phyloP scores from a whole-genome alignment of 2,888 invertebrate genomes.

The Kuschelorhynchus macadamiae region DNA sequence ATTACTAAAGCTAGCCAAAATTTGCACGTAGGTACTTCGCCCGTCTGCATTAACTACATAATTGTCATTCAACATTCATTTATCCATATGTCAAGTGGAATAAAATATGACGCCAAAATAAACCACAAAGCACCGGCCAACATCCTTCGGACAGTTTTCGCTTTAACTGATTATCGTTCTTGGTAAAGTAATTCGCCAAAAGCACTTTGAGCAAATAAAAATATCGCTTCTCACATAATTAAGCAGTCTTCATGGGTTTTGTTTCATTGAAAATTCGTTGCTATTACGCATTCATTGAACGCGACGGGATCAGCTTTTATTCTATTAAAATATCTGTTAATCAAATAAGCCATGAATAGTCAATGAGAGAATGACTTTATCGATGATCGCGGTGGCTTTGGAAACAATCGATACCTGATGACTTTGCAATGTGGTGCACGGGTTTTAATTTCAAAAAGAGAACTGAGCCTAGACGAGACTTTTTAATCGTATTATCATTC shows the following conservation, averaged over 20 bases:
- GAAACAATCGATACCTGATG: slow-evolving; percentile 57
- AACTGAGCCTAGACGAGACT: slow-evolving; percentile 28
- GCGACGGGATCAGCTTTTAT: slow-evolving; percentile 56
- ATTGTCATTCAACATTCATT: slow-evolving; percentile 25
- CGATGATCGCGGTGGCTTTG: slow-evolving; percentile 57
- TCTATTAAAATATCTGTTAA: slow-evolving; percentile 62
- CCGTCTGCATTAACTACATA: slow-evolving; percentile 24
- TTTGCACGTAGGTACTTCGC: slow-evolving; percentile 28
- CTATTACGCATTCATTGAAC: slow-evolving; percentile 53
- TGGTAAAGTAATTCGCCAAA: slow-evolving; percentile 29
- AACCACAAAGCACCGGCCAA: slow-evolving; percentile 34
- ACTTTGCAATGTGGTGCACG: slow-evolving; percentile 55
- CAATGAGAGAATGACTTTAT: slow-evolving; percentile 59
- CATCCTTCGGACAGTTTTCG: slow-evolving; percentile 27
- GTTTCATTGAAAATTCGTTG: slow-evolving; percentile 49
- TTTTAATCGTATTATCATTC: slow-evolving; percentile 37
- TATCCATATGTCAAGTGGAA: slow-evolving; percentile 26
- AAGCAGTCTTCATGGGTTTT: slow-evolving; percentile 14
- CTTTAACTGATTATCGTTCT: slow-evolving; percentile 23
- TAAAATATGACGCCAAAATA: slow-evolving; percentile 27
- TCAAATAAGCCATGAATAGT: slow-evolving; percentile 63
- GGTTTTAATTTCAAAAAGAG: slow-evolving; percentile 53
- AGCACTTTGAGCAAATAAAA: neutral
- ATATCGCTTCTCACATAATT: slow-evolving; percentile 39
- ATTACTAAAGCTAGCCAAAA: slow-evolving; percentile 23